A percentile compares a stretch with the other conserved stretches of the same genome.
Conservation (phyloP, 2,888 invertebrate species). For the Latrodectus elegans region DNA sequence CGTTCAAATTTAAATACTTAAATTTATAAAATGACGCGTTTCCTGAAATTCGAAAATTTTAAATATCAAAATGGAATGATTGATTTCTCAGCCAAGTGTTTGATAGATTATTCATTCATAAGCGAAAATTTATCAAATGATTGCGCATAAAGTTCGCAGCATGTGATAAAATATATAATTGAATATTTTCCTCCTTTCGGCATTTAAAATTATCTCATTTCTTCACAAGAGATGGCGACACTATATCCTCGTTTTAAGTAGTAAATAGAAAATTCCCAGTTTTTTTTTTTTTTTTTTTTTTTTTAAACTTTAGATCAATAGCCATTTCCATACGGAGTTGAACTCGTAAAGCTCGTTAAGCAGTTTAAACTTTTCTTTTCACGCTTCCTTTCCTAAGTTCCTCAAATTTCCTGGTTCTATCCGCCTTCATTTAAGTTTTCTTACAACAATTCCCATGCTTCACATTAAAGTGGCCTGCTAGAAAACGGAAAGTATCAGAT, state of each 20-base stretch:
- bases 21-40: too few species aligned
- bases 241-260: background rate
- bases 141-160: too few species aligned
- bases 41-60: too few species aligned
- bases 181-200: too few species aligned
- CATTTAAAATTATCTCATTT: background rate
- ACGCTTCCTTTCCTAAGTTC: slow-evolving; percentile 29
- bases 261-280: background rate
- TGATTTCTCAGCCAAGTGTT: too few species aligned
- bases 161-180: too few species aligned
- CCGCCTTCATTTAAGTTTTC: slow-evolving; percentile 37
- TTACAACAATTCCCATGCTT: slow-evolving; percentile 38
- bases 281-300: too few species aligned
- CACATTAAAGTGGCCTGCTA: slow-evolving; percentile 40
- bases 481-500: slow-evolving; percentile 27
- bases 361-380: slow-evolving; percentile 52
- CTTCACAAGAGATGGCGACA: slow-evolving; percentile 29
- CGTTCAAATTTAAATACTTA: too few species aligned
- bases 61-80: too few species aligned
- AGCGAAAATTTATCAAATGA: too few species aligned
- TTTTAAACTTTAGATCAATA: slow-evolving; percentile 17
- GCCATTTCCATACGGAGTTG: slow-evolving; percentile 47
- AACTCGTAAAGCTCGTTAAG: slow-evolving; percentile 48
- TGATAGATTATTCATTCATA: too few species aligned
- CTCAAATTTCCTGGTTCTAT: slow-evolving; percentile 29